Base-by-base conservation (phyloP, 92 coral and sea anemone genomes). In the Chrysogorgia sp. region DNA sequence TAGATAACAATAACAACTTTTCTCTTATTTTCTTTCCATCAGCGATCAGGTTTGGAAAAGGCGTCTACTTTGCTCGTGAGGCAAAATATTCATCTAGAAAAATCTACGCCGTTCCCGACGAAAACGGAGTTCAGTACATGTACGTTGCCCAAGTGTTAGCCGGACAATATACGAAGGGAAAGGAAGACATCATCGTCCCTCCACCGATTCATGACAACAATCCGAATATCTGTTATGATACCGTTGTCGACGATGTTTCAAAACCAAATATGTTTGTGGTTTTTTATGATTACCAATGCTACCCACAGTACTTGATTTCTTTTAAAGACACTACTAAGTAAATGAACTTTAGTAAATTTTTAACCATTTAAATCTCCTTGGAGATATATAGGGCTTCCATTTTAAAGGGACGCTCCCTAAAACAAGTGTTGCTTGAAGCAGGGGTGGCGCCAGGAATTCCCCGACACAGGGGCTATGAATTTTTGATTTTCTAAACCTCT, bases 61-160 rank as follows among this genome's bases (percentile, higher is more conserved):
- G 84, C 10, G 84, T 55, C 1, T 79, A 79, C 58, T 79, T 79
- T 34, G 84, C 84, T 15, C 47, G 37, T 17, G 19, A 79, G 2
- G 76, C 84, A 1, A 22, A 10, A 17, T 79, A 79, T 41, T 79
- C 84, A 0, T 47, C 84, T 0, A 40, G 41, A 48, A 5, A 2
- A 14, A 30, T 56, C 3, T 79, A 30, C 34, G 63, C 84, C 2
- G 30, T 40, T 33, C 84, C 84, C 14, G 84, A 80, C 22, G 40
- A 40, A 0, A 22, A 66, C 1, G 77, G 58, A 15, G 22, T 52
- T 12, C 76, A 61, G 57, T 82, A 76, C 84, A 84, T 88, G 89
- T 88, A 88, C 74, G 34, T 88, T 2, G 87, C 92, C 9, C 52
- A 82, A 20, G 92, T 88, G 15, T 74, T 88, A 31, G 87, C 81